phyloP scores from a whole-genome alignment of 2,888 invertebrate species.

The Nomada fabriciana region DNA sequence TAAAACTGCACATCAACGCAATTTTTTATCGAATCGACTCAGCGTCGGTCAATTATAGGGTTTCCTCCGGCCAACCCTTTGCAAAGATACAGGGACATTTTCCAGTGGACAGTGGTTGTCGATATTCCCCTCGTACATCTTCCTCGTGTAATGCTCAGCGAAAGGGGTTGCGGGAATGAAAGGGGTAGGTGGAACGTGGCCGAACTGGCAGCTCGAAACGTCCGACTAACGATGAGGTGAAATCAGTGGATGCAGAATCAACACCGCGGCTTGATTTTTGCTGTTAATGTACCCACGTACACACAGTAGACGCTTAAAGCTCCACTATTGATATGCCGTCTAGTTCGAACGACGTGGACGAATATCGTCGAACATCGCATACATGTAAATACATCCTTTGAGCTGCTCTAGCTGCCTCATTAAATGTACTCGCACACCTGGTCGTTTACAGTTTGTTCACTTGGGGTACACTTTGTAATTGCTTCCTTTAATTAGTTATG shows the following conservation, averaged over 20 bases:
- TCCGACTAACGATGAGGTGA: slow-evolving; percentile 66
- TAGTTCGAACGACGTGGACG: slow-evolving; percentile 17
- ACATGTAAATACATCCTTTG: background rate
- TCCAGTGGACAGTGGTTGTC: slow-evolving; percentile 76
- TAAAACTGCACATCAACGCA: slow-evolving; percentile 10
- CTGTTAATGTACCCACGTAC: slow-evolving; percentile 74
- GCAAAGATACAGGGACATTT: slow-evolving; percentile 66
- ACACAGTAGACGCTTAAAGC: slow-evolving; percentile 39
- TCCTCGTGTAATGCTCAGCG: slow-evolving; percentile 54
- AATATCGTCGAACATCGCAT: background rate
- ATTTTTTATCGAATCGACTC: slow-evolving; percentile 39
- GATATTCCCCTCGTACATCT: slow-evolving; percentile 77
- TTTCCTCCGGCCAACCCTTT: slow-evolving; percentile 39
- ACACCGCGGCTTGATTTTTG: slow-evolving; percentile 70
- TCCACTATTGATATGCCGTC: slow-evolving; percentile 26
- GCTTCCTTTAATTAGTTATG: background rate
- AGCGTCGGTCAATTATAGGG: slow-evolving; percentile 60
- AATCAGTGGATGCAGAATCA: slow-evolving; percentile 72
- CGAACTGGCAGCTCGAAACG: slow-evolving; percentile 57
- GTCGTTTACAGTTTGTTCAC: background rate
- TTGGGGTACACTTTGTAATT: slow-evolving; percentile 2
- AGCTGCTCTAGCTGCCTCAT: background rate
- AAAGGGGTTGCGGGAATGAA: slow-evolving; percentile 36
- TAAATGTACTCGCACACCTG: background rate
- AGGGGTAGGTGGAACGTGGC: slow-evolving; percentile 16